Conservation (phyloP, 2,113 vertebrate species). For the Hylia prasina region DNA sequence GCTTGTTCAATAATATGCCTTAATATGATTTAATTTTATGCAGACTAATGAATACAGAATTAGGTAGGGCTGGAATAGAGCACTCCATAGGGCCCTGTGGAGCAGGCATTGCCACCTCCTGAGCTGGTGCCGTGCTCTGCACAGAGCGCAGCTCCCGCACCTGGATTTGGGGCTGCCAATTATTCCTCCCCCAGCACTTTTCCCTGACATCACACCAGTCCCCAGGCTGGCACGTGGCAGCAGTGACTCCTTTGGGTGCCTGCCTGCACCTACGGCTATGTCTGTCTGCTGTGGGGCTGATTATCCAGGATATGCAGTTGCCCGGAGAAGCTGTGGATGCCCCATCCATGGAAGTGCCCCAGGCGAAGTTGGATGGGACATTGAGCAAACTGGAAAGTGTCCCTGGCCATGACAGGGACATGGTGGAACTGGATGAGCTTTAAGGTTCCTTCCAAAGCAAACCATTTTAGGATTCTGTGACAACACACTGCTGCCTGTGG, state of each 20-base stretch:
- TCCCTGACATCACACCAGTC: not conserved
- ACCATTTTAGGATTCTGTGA: not conserved
- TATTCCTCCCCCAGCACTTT: not conserved
- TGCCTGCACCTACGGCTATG: accelerated
- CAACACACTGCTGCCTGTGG: accelerated
- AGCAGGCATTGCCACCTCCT: slow-evolving; percentile 8
- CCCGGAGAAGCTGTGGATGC: not conserved
- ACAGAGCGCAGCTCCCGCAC: accelerated
- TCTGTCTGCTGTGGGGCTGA: not conserved
- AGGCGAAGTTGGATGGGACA: not conserved
- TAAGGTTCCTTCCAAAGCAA: not conserved
- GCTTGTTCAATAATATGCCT: slow-evolving; percentile 30
- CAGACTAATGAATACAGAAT: slow-evolving; percentile 60
- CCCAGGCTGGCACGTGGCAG: not conserved
- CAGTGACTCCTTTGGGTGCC: not conserved
- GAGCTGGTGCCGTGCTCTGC: not conserved
- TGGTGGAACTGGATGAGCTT: not conserved
- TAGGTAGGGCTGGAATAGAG: not conserved
- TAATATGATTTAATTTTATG: slow-evolving; percentile 69
- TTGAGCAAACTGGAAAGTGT: not conserved
- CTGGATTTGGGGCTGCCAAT: not conserved
- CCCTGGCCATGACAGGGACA: not conserved
- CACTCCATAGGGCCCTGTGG: not conserved
- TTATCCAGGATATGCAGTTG: accelerated
- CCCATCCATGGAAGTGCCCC: too few relatives aligned